phyloP scores from a whole-genome alignment of 2,113 vertebrate species.

The Plestiodon gilberti region DNA sequence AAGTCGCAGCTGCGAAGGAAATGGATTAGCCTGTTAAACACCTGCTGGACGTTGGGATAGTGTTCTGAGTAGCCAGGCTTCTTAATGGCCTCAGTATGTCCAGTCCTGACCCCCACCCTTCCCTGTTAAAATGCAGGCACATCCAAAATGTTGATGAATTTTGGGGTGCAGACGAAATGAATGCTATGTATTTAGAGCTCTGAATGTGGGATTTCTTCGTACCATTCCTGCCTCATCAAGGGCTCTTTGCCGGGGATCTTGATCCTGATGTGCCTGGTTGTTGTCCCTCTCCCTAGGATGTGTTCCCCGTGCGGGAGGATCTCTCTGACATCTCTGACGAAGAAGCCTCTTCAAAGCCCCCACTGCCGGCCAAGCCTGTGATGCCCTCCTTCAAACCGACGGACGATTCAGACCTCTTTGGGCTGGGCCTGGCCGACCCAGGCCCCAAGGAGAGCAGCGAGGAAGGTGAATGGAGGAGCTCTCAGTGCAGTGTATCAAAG shows the following conservation, averaged over 20 bases:
- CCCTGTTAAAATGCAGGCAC: no score
- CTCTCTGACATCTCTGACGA: slow-evolving; percentile 90
- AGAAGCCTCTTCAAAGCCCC: slow-evolving; percentile 68
- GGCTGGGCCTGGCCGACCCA: slow-evolving; percentile 85
- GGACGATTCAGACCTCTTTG: slow-evolving; percentile 87
- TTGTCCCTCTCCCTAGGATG: slow-evolving; percentile 71
- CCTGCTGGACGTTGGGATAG: background rate
- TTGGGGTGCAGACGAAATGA: no score
- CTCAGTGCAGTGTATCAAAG: rapidly evolving
- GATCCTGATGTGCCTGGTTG: background rate
- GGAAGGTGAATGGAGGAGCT: slow-evolving; percentile 80
- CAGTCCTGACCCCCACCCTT: no score
- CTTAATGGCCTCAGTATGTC: no score
- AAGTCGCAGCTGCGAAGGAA: background rate
- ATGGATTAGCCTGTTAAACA: background rate
- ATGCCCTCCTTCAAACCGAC: slow-evolving; percentile 83
- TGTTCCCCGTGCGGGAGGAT: slow-evolving; percentile 86
- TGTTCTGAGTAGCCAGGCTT: background rate
- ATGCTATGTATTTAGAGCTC: background rate
- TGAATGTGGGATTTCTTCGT: no score
- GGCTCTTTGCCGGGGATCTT: background rate
- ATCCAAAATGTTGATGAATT: no score
- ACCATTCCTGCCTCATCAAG: background rate
- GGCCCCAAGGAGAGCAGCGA: slow-evolving; percentile 83
- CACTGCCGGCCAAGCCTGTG: slow-evolving; percentile 72